These are phyloP conservation scores for Agonopterix heracliana DNA, from an alignment of 2,888 invertebrate species.

Conservation along the genomic window DNA sequence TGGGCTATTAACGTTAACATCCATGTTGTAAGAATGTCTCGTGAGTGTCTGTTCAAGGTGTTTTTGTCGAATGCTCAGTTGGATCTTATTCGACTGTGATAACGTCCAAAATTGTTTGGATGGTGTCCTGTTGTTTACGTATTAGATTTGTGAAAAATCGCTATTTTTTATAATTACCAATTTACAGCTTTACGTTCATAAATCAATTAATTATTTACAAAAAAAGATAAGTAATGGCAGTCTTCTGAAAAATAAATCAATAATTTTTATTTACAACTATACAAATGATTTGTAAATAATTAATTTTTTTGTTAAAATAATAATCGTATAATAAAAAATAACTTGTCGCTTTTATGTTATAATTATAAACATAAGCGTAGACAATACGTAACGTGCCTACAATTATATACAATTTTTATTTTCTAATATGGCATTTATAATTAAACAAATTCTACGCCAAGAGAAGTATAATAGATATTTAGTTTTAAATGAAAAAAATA, in stretches of 20 bases:
- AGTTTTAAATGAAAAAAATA: conserved; percentile 11
- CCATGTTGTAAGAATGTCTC: conserved; percentile 63
- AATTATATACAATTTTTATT: conserved; percentile 57
- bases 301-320: conserved; percentile 45
- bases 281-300: conserved; percentile 64
- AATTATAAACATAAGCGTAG: conserved; percentile 50
- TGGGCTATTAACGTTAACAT: conserved; percentile 62
- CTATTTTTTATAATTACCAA: conserved; percentile 45
- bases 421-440: conserved; percentile 72
- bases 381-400: conserved; percentile 54
- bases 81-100: conserved; percentile 27
- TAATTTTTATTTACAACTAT: conserved; percentile 53
- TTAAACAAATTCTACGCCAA: conserved; percentile 44
- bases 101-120: conserved; percentile 20
- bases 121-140: conserved; percentile 15
- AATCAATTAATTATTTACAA: conserved; percentile 42
- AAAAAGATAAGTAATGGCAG: conserved; percentile 61
- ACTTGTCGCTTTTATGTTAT: conserved; percentile 31
- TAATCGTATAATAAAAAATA: conserved; percentile 38
- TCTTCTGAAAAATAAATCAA: conserved; percentile 64
- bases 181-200: conserved; percentile 36
- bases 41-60: conserved; percentile 48
- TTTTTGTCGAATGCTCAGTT: conserved; percentile 8
- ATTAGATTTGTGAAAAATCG: conserved; percentile 62
- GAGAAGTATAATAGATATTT: conserved; percentile 18